These are phyloP conservation scores for Rattus norvegicus DNA, from an alignment of 2,113 vertebrate species.

Conservation along the genomic window DNA sequence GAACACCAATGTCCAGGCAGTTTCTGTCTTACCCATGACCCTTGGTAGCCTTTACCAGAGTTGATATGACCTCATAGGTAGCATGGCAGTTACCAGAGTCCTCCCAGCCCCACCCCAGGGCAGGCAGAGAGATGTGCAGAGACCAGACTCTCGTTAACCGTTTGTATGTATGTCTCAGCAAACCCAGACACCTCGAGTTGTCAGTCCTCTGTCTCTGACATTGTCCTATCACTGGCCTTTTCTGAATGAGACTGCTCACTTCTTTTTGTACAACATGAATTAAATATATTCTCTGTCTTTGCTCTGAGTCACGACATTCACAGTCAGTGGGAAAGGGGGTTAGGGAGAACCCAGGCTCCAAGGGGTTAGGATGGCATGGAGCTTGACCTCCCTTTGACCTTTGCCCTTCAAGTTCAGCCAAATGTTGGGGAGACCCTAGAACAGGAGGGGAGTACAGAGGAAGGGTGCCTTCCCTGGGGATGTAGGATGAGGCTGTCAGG, in stretches of 20 bases:
- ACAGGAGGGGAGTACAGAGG: background rate
- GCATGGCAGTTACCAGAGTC: background rate
- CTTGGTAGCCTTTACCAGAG: background rate
- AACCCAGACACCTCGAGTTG: conserved; percentile 51
- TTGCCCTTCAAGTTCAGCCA: background rate
- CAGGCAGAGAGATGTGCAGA: conserved; percentile 47
- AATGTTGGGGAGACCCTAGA: background rate
- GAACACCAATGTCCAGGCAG: background rate
- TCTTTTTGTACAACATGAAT: conserved; percentile 66
- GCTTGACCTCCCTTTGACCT: background rate
- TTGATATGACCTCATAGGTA: background rate
- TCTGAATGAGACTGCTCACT: conserved; percentile 16
- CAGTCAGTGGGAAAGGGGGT: conserved; percentile 45
- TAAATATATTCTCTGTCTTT: conserved; percentile 82
- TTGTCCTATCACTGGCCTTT: conserved; percentile 65
- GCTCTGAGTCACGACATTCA: conserved; percentile 77
- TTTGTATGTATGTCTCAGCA: background rate
- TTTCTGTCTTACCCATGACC: background rate
- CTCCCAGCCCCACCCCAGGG: background rate
- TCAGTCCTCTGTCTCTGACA: conserved; percentile 60
- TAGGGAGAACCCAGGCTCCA: background rate
- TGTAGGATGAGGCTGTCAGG: background rate
- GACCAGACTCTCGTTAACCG: conserved; percentile 8
- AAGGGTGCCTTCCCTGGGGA: background rate
- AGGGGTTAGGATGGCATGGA: background rate